Evolutionary conservation across 2,113 vertebrate species (phyloP), one percentile per base, ranked within the genome.

Genomic region (Eretmochelys imbricata): DNA sequence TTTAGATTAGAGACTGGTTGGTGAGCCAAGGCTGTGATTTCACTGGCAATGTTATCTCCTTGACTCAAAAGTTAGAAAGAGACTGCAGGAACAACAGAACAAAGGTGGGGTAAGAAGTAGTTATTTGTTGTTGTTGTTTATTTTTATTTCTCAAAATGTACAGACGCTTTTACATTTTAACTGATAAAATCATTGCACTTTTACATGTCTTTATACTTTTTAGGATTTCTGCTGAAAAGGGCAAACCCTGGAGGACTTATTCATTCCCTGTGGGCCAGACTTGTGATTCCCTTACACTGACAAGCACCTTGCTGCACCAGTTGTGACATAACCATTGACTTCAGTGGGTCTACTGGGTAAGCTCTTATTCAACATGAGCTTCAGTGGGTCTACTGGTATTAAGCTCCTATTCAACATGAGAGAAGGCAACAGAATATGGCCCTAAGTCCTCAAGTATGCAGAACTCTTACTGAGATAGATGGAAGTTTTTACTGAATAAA

Each of bases 121-220:
- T 38, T 89, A 80, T 1, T 11, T 53, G 1, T 46, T 65, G 7
- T 69, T 19, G 29, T 54, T 84, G 2, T 51, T 6, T n/a, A 31
- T 46, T 22, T 62, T 94, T 94, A 84, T 91, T 82, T 81, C 1
- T 75, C 51, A 50, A 69, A 50, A 7, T n/a, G 55, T 92, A 78
- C 24, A 88, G 35, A 14, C 59, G 38, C 19, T 81, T 6, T 35
- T 75, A 65, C 3, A 53, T 19, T 81, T n/a, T 80, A 51, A 53
- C 49, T 6, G 35, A 94, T 79, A 82, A 84, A 94, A 69, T 42
- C 53, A 76, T 55, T 85, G 51, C 11, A 93, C 46, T 95, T 97
- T 93, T 92, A 83, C 46, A 91, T 83, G 22, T 31, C 83, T 95
- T 92, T 80, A 55, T 82, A 24, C 12, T 76, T 84, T 90, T 90